These are phyloP conservation scores for Patagioenas fasciata DNA, from an alignment of 2,113 vertebrate genomes.

Conservation along the genomic window DNA sequence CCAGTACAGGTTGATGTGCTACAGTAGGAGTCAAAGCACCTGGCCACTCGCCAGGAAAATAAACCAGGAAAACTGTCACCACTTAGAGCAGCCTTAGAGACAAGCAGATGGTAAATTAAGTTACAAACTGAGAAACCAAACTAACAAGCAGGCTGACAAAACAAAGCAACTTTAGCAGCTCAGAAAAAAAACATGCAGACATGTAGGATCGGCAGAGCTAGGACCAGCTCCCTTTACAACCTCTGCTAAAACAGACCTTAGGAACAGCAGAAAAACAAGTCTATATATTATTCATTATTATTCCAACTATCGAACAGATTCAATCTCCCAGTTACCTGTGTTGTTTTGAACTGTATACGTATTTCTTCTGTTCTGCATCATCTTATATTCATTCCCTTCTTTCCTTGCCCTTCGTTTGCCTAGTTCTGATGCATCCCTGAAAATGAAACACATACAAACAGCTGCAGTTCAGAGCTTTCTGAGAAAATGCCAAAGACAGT, in stretches of 20 bases:
- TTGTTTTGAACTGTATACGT: conserved; percentile 80
- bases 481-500: not conserved
- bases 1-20: conserved; percentile 33
- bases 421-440: conserved; percentile 83
- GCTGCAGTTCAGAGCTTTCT: not conserved
- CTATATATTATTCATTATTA: not conserved
- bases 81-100: conserved; percentile 6
- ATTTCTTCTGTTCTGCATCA: conserved; percentile 88
- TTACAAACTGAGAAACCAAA: conserved; percentile 48
- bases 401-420: conserved; percentile 81
- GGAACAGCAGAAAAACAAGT: not conserved
- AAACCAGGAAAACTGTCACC: conserved; percentile 55
- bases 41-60: conserved; percentile 52
- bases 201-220: not conserved
- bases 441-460: conserved; percentile 45
- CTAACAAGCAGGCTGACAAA: conserved; percentile 32
- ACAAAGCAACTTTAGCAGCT: conserved; percentile 42
- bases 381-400: conserved; percentile 91
- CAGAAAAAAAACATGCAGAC: not conserved
- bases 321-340: conserved; percentile 80
- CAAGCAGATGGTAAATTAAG: conserved; percentile 67
- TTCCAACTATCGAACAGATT: not conserved
- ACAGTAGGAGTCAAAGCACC: conserved; percentile 48
- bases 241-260: not conserved
- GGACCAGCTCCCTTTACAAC: not conserved